Percentiles rank a stretch among this genome's conserved stretches.
Conservation (phyloP, 2,888 invertebrate genomes). For the Platynereis dumerilii region DNA sequence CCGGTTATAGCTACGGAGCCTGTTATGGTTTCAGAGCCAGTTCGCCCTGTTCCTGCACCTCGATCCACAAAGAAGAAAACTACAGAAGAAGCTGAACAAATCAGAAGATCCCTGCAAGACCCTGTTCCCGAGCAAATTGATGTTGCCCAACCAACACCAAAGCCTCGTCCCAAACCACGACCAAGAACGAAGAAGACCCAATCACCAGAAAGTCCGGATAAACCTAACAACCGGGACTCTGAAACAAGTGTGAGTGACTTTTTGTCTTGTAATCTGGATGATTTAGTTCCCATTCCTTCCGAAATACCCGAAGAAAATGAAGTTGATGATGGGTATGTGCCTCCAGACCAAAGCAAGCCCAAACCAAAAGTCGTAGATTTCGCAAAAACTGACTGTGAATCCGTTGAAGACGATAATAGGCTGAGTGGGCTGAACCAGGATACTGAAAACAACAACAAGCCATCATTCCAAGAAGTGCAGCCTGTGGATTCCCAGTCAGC, state of each 20-base stretch:
- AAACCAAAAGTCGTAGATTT: too few relatives aligned
- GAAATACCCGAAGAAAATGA: too few relatives aligned
- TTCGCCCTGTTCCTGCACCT: not conserved
- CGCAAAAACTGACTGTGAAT: too few relatives aligned
- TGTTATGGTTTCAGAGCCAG: not conserved
- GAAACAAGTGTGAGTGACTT: not conserved
- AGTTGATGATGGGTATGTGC: too few relatives aligned
- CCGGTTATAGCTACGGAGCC: not conserved
- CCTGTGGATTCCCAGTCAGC: too few relatives aligned
- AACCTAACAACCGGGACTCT: not conserved
- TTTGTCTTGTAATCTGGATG: not conserved
- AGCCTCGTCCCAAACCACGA: slow-evolving; percentile 2
- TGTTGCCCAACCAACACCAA: not conserved
- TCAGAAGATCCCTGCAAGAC: not conserved
- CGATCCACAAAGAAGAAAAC: not conserved
- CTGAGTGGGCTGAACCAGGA: too few relatives aligned
- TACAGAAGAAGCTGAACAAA: too few relatives aligned
- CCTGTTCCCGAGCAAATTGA: not conserved
- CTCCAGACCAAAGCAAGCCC: too few relatives aligned
- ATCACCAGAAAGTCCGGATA: too few relatives aligned
- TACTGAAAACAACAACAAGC: too few relatives aligned
- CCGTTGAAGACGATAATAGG: too few relatives aligned
- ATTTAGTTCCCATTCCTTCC: not conserved
- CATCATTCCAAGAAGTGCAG: too few relatives aligned
- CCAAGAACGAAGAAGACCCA: not conserved